These are phyloP conservation scores for Salminus brasiliensis DNA, from an alignment of 2,113 vertebrate genomes.

Conservation along the genomic window DNA sequence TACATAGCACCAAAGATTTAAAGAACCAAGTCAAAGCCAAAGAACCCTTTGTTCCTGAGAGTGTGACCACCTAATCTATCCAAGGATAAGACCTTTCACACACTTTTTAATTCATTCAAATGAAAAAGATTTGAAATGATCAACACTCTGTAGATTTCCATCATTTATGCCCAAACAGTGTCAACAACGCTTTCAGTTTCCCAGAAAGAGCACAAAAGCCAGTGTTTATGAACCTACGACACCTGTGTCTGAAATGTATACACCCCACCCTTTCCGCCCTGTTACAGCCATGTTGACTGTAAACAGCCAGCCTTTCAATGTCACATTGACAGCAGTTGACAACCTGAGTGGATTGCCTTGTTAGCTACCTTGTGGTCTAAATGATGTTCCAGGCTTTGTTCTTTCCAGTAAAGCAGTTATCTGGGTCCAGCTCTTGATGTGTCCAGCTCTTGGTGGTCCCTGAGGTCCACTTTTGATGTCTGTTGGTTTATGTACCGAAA, in stretches of 20 bases:
- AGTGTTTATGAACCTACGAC: not conserved
- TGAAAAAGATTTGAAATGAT: too few relatives aligned
- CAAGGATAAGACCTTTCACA: too few relatives aligned
- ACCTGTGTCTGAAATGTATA: not conserved
- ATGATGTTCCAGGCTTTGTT: not conserved
- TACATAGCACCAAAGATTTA: too few relatives aligned
- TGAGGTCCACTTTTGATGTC: not conserved
- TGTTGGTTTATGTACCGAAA: not conserved
- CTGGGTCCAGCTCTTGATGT: too few relatives aligned
- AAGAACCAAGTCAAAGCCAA: too few relatives aligned
- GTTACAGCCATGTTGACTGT: slow-evolving; percentile 2
- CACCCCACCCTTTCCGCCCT: not conserved
- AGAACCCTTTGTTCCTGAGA: too few relatives aligned
- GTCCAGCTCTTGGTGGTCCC: too few relatives aligned
- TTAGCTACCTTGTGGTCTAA: not conserved
- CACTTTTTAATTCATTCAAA: too few relatives aligned
- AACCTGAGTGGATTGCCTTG: not conserved
- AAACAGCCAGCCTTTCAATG: slow-evolving; percentile 13
- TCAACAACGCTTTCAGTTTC: not conserved
- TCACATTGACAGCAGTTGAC: not conserved
- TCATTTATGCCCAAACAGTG: too few relatives aligned
- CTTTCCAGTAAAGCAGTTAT: not conserved
- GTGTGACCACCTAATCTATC: too few relatives aligned
- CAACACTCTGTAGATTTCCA: too few relatives aligned
- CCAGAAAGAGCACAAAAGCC: not conserved